Base-by-base conservation (phyloP, 2,888 invertebrate species). In the Ophion costatus region DNA sequence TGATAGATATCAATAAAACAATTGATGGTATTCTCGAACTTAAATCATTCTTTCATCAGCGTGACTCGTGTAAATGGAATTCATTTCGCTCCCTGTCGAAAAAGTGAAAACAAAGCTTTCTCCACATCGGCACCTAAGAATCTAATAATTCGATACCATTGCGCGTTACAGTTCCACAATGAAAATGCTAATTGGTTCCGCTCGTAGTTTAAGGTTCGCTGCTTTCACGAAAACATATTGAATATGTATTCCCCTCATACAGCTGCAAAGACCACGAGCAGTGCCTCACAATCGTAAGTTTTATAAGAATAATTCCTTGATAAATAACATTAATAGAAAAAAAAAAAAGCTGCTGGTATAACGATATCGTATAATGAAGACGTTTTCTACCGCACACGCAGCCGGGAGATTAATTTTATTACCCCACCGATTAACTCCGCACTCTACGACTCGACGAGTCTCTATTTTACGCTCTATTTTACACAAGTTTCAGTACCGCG, bases 381-480 rank as follows among this genome's bases (percentile, higher is more conserved):
- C 59, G 42, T 71, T 70, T 59, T 66, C 51, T 38, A 71, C 61
- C 79, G 51, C 70, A 70, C 71, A 70, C 79, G 71, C 66, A 33
- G 63, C 59, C 73, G 22, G 57, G 67, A 76, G 80, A 82, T 84
- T 77, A 84, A 82, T 80, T 84, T 84, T 77, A 86, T 82, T 74
- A 63, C 77, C 33, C 24, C 57, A 42, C 70, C 84, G 82, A 84
- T 84, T 84, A 84, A 84, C 78, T 84, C 71, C 70, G 51, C 75
- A 63, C 61, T 79, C 33, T 79, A 82, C 82, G 70, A 73, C 80
- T 64, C 76, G 64, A 61, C 64, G 69, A 67, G 75, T 78, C 80
- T 84, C 82, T 82, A 85, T 86, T 87, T 86, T 82, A 83, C 83
- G 86, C 82, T 86, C 85, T 82, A 82, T 85, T 86, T 85, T 85